Evolutionary conservation across 2,113 vertebrate species (phyloP).

Genomic region (Labrus mixtus): DNA sequence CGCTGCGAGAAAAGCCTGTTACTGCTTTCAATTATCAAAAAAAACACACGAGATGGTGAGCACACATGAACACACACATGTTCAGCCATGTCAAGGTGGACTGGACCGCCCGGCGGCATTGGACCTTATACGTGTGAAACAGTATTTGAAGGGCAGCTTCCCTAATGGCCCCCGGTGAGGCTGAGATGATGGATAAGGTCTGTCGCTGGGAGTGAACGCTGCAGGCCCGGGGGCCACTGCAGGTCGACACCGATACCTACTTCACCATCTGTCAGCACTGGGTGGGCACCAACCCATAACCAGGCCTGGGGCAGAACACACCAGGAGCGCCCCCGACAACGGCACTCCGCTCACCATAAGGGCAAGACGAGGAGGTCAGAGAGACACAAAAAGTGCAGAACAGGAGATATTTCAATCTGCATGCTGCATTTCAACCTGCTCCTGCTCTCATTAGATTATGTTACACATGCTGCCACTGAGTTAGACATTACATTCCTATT

Average conservation of each 20-base stretch:
- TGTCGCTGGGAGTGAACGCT: slow-evolving; percentile 68
- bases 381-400: slow-evolving; percentile 24
- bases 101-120: slow-evolving; percentile 43
- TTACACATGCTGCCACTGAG: background rate
- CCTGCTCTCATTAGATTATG: slow-evolving; percentile 2
- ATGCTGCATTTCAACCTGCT: background rate
- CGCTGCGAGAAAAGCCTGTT: slow-evolving; percentile 12
- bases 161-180: slow-evolving; percentile 72
- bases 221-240: slow-evolving; percentile 55
- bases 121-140: slow-evolving; percentile 22
- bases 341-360: slow-evolving; percentile 29
- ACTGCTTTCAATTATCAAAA: background rate
- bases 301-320: slow-evolving; percentile 32
- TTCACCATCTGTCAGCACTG: slow-evolving; percentile 78
- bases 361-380: slow-evolving; percentile 37
- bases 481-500: no score
- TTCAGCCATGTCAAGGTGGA: slow-evolving; percentile 63
- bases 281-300: slow-evolving; percentile 64
- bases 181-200: slow-evolving; percentile 79
- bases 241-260: slow-evolving; percentile 65
- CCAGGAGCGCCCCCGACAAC: slow-evolving; percentile 44
- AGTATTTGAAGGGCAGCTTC: slow-evolving; percentile 76
- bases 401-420: slow-evolving; percentile 26
- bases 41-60: background rate
- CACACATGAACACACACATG: background rate